phyloP scores from a whole-genome alignment of 2,797 vertebrate genomes.

The Halcyon badia region DNA sequence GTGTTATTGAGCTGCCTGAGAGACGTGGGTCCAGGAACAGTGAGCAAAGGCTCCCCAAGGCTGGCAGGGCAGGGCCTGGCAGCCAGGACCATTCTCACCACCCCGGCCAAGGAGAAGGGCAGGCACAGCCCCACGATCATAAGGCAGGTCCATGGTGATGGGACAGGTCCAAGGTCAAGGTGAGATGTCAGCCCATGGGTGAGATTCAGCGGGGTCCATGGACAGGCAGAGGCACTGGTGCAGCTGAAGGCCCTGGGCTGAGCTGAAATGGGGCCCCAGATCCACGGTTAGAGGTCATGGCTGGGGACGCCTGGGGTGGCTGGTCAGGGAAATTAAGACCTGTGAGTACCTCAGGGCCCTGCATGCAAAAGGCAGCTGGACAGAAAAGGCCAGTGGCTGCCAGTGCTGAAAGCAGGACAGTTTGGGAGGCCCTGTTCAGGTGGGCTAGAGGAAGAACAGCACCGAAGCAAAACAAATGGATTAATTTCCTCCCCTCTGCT shows the following conservation, averaged over 20 bases:
- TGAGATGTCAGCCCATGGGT: accelerated
- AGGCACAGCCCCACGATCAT: accelerated
- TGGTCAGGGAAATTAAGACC: not conserved
- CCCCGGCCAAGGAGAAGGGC: not conserved
- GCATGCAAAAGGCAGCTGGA: not conserved
- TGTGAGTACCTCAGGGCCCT: not conserved
- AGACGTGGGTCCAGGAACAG: accelerated
- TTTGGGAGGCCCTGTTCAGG: not conserved
- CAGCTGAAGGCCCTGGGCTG: not conserved
- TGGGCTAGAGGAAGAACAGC: not conserved
- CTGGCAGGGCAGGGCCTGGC: not conserved
- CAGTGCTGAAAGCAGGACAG: not conserved
- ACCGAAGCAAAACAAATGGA: not conserved
- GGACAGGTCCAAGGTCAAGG: not conserved
- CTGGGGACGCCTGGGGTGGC: accelerated
- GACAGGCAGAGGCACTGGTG: not conserved
- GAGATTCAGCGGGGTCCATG: accelerated
- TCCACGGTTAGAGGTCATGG: accelerated
- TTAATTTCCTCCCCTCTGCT: conserved; percentile 14
- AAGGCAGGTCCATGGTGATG: not conserved
- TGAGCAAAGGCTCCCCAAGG: accelerated
- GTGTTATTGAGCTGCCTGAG: not conserved
- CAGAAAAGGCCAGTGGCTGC: accelerated
- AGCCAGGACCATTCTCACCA: accelerated
- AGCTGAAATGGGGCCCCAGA: accelerated